phyloP scores from a whole-genome alignment of 1,140 invertebrate genomes.

The Drosophila ercepeae region DNA sequence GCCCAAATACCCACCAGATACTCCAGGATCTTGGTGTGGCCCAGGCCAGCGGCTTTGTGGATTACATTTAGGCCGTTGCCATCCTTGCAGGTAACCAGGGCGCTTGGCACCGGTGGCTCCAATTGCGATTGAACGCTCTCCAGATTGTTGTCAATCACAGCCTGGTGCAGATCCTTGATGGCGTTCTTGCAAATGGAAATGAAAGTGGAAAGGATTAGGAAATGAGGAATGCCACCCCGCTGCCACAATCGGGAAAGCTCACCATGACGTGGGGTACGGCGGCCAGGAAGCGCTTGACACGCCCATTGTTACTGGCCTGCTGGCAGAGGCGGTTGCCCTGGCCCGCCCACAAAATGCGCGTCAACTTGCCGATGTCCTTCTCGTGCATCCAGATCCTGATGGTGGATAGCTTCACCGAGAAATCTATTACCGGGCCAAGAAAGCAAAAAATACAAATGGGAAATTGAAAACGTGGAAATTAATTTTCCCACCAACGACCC shows the following conservation, averaged over 20 bases:
- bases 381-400: conserved; percentile 97
- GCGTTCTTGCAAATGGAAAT: conserved; percentile 86
- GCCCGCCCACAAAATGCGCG: conserved; percentile 94
- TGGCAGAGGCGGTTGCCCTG: conserved; percentile 91
- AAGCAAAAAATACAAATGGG: conserved; percentile 11
- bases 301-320: conserved; percentile 92
- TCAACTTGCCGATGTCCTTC: conserved; percentile 91
- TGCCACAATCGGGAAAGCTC: conserved; percentile 14
- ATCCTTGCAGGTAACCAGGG: conserved; percentile 91
- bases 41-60: conserved; percentile 93
- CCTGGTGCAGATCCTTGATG: conserved; percentile 91
- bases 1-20: conserved; percentile 90
- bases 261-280: conserved; percentile 95
- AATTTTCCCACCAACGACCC: conserved; percentile 38
- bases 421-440: conserved; percentile 84
- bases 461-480: conserved; percentile 61
- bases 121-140: conserved; percentile 88
- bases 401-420: conserved; percentile 92
- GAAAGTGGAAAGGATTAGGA: neutral
- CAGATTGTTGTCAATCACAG: conserved; percentile 90
- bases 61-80: conserved; percentile 91
- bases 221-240: too few relatives aligned
- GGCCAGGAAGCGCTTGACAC: conserved; percentile 92
- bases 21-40: conserved; percentile 88
- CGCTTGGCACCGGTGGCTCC: conserved; percentile 88